Conservation (phyloP, 2,797 vertebrate genomes). For the Podarcis lilfordi region DNA sequence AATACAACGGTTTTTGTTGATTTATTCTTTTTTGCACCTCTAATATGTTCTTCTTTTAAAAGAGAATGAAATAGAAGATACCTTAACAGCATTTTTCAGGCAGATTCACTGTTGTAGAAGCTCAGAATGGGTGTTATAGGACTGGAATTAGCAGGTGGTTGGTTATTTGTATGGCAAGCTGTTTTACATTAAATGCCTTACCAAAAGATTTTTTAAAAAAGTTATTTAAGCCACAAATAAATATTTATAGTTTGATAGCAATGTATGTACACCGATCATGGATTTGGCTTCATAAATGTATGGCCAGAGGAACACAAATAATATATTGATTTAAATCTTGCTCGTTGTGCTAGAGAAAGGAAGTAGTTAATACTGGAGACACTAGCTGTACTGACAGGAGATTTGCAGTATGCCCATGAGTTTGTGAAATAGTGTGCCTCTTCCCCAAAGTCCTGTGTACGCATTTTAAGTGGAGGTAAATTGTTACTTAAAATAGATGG, state of each 20-base stretch:
- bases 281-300: not conserved
- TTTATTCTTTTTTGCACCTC: not conserved
- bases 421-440: not conserved
- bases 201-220: not conserved
- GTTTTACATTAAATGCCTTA: not conserved
- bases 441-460: not conserved
- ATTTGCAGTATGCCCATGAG: rapidly evolving
- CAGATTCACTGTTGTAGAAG: not conserved
- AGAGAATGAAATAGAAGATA: not conserved
- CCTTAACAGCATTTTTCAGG: not conserved
- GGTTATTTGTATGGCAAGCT: not conserved
- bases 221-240: not conserved
- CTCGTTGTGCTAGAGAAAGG: not conserved
- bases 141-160: not conserved
- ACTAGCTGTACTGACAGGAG: not conserved
- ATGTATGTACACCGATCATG: not conserved
- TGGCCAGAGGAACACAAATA: not conserved
- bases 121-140: not conserved
- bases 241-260: not conserved
- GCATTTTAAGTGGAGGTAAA: rapidly evolving
- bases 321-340: not conserved
- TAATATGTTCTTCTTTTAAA: rapidly evolving
- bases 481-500: not conserved
- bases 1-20: not conserved
- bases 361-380: not conserved